Conservation (phyloP, 30 jellyfish, hydroid and myxozoan species). For the Sanderia malayensis region DNA sequence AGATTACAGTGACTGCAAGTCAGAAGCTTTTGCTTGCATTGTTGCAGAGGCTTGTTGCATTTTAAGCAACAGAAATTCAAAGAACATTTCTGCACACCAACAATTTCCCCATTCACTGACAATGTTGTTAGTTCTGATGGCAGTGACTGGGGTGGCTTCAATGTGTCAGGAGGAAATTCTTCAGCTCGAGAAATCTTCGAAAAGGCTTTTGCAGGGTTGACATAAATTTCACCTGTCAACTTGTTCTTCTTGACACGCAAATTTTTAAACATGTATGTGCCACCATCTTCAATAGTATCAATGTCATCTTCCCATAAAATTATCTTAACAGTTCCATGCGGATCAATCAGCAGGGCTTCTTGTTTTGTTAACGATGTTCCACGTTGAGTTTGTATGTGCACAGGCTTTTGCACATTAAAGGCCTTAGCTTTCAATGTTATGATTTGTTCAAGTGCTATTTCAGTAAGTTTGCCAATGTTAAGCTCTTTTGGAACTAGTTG, state of each 20-base stretch:
- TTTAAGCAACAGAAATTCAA: constrained; percentile 3
- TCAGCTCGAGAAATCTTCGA: constrained; percentile 7
- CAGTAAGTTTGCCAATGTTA: constrained; percentile 1
- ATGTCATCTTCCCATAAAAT: constrained; percentile 3
- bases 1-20: constrained; percentile 4
- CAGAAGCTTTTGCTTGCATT: neutral
- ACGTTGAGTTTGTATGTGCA: constrained; percentile 3
- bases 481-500: constrained; percentile 14
- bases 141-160: constrained; percentile 7
- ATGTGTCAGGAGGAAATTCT: constrained; percentile 4
- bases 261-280: constrained; percentile 12
- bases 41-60: constrained; percentile 5
- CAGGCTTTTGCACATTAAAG: constrained; percentile 6
- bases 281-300: constrained; percentile 1
- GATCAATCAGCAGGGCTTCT: neutral
- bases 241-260: constrained; percentile 1
- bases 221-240: constrained; percentile 13
- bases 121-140: constrained; percentile 5
- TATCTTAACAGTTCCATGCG: constrained; percentile 2
- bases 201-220: constrained; percentile 6
- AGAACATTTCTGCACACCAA: neutral
- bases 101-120: constrained; percentile 6
- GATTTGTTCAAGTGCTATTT: constrained; percentile 2
- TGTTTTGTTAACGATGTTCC: constrained; percentile 6
- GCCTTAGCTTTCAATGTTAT: constrained; percentile 4